phyloP scores from a whole-genome alignment of 2,888 invertebrate genomes.

The Ochropleura plecta region DNA sequence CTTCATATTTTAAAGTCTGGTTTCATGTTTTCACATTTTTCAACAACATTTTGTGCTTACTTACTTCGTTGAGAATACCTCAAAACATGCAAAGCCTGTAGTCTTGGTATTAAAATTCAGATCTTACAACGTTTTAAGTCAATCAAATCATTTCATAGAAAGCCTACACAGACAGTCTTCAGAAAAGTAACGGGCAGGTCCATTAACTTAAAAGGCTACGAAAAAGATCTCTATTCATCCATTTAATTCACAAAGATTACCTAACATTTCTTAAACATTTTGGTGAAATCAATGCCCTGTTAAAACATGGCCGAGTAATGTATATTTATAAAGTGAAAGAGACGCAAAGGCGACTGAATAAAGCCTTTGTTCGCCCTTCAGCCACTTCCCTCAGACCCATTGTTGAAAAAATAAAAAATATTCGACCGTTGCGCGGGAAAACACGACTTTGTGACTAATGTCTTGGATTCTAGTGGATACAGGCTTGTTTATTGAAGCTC shows the following conservation, averaged over 20 bases:
- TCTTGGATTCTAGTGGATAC: constrained; percentile 38
- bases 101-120: too few species aligned
- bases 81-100: background rate
- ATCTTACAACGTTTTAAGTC: too few species aligned
- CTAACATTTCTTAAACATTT: constrained; percentile 34
- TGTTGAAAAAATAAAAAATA: constrained; percentile 62
- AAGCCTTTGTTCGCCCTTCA: constrained; percentile 67
- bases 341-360: constrained; percentile 59
- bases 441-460: constrained; percentile 55
- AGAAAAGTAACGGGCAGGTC: background rate
- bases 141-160: background rate
- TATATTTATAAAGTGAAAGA: constrained; percentile 61
- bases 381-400: constrained; percentile 66
- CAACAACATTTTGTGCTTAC: background rate
- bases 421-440: constrained; percentile 45
- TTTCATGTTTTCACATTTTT: constrained; percentile 43
- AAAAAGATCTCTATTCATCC: constrained; percentile 37
- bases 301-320: constrained; percentile 48
- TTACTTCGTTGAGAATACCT: background rate
- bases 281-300: constrained; percentile 47
- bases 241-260: constrained; percentile 28
- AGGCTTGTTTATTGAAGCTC: constrained; percentile 41
- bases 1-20: constrained; percentile 52
- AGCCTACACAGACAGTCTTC: background rate
- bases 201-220: constrained; percentile 23